Conservation (phyloP, 2,888 invertebrate species). For the Gandaritis pyraliata region DNA sequence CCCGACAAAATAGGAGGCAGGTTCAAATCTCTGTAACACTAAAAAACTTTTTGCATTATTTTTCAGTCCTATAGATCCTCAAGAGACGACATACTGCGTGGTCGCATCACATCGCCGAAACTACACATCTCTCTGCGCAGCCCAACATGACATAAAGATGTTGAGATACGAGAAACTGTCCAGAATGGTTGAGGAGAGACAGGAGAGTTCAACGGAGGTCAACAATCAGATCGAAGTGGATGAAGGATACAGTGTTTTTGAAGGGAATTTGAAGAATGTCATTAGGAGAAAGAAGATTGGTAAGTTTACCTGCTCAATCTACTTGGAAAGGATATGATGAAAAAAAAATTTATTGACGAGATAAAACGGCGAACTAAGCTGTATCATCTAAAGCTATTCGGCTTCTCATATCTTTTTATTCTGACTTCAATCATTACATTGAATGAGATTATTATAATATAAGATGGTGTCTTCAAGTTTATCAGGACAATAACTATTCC, state of each 20-base stretch:
- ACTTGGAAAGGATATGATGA: background rate
- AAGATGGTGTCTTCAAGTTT: too few relatives aligned
- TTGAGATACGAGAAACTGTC: slow-evolving; percentile 58
- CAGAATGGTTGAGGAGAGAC: slow-evolving; percentile 46
- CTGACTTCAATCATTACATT: too few relatives aligned
- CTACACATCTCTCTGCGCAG: slow-evolving; percentile 76
- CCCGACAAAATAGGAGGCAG: background rate
- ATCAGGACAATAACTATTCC: slow-evolving; percentile 1
- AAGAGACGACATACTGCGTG: slow-evolving; percentile 74
- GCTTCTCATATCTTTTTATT: too few relatives aligned
- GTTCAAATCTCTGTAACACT: background rate
- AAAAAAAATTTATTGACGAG: background rate
- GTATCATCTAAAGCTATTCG: too few relatives aligned
- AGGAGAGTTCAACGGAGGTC: slow-evolving; percentile 50
- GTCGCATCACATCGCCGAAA: slow-evolving; percentile 72
- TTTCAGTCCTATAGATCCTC: slow-evolving; percentile 78
- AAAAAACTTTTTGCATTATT: slow-evolving; percentile 20
- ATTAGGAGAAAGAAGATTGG: slow-evolving; percentile 73
- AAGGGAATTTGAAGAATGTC: slow-evolving; percentile 62
- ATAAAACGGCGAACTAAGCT: too few relatives aligned
- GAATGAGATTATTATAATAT: too few relatives aligned
- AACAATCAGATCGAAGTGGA: slow-evolving; percentile 66
- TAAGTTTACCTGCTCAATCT: slow-evolving; percentile 45
- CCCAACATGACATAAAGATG: slow-evolving; percentile 65
- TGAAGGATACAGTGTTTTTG: slow-evolving; percentile 61